Percentiles rank a stretch among this genome's conserved stretches.
phyloP scores from a whole-genome alignment of 1,140 invertebrate genomes.

The Mamestra configurata region DNA sequence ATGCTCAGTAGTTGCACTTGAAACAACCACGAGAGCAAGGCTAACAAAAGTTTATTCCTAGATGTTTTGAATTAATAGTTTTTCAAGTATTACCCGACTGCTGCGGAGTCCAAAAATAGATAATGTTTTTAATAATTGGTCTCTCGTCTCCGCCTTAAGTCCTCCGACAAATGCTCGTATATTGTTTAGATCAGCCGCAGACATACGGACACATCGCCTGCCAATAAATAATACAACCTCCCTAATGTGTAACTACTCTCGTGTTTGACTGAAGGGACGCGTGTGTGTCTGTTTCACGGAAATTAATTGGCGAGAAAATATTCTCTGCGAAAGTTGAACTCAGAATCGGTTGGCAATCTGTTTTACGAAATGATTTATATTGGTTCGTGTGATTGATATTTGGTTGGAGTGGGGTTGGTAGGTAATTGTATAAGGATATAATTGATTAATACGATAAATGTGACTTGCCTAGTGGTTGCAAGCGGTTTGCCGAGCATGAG shows the following conservation, averaged over 20 bases:
- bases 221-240: slow-evolving; percentile 1
- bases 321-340: neutral
- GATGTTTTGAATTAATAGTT: too few species aligned
- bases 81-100: too few species aligned
- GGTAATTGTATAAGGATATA: neutral
- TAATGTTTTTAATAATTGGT: neutral
- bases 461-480: too few species aligned
- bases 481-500: too few species aligned
- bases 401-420: neutral
- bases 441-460: neutral
- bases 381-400: neutral
- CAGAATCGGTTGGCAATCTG: neutral
- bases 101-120: too few species aligned
- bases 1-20: too few species aligned
- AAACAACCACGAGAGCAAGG: too few species aligned
- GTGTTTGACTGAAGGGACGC: slow-evolving; percentile 4
- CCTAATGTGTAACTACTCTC: neutral
- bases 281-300: neutral
- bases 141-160: neutral
- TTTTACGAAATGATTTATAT: neutral
- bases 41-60: too few species aligned
- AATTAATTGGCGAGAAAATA: neutral
- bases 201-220: neutral
- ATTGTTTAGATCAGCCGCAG: neutral
- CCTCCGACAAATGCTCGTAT: neutral